phyloP scores from a whole-genome alignment of 2,888 invertebrate genomes.

The Dicranocentrus wangi region DNA sequence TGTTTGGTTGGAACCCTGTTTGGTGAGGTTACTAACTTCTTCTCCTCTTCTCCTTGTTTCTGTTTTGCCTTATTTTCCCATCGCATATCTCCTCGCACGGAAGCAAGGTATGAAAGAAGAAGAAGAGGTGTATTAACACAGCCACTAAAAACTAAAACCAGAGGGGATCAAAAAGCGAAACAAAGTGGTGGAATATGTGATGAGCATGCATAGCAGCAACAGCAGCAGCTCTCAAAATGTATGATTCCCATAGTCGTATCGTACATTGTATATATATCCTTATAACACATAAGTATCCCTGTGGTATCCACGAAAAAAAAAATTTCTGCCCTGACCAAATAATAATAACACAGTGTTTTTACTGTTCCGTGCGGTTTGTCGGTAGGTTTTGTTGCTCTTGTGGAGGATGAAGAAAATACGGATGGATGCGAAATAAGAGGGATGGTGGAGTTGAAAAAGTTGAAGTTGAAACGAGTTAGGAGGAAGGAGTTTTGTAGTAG shows the following conservation, averaged over 20 bases:
- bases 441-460: background rate
- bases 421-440: background rate
- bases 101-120: conserved; percentile 37
- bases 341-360: background rate
- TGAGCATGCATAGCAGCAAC: conserved; percentile 44
- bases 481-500: too few species aligned
- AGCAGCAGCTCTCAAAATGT: too few species aligned
- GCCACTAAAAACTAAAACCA: conserved; percentile 3
- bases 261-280: background rate
- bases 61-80: conserved; percentile 27
- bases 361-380: conserved; percentile 17
- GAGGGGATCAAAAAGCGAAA: conserved; percentile 43
- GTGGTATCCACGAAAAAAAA: too few species aligned
- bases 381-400: conserved; percentile 4
- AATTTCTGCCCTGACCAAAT: conserved; percentile 17
- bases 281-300: too few species aligned
- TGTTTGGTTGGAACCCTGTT: conserved; percentile 30
- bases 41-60: conserved; percentile 1
- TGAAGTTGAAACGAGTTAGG: background rate
- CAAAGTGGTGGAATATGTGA: conserved; percentile 40
- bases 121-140: conserved; percentile 41
- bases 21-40: conserved; percentile 50
- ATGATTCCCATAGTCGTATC: background rate
- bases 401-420: conserved; percentile 2
- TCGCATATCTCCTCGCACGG: conserved; percentile 27